Evolutionary conservation across 2,113 vertebrate genomes (phyloP).

Genomic region (Cynoglossus semilaevis): DNA sequence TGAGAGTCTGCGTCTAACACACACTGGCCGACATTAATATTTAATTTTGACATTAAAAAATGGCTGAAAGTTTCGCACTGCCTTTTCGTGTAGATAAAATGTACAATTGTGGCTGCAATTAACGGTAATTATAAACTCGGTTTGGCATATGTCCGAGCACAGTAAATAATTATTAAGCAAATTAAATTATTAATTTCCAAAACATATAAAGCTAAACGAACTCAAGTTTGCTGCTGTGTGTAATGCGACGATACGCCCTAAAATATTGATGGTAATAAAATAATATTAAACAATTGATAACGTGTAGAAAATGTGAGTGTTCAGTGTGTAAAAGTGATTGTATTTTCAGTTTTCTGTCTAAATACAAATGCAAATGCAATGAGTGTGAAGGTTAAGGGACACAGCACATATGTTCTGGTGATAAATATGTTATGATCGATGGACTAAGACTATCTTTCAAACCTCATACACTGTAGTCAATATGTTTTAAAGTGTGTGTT

Average conservation of each 20-base stretch:
- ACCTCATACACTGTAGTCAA: constrained; percentile 7
- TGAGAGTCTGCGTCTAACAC: constrained; percentile 4
- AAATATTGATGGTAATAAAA: constrained; percentile 10
- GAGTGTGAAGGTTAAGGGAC: constrained; percentile 20
- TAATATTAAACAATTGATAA: constrained; percentile 16
- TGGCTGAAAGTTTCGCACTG: constrained; percentile 39
- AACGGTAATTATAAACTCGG: constrained; percentile 57
- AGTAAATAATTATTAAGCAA: constrained; percentile 15
- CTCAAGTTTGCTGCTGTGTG: neutral
- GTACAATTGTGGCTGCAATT: constrained; percentile 28
- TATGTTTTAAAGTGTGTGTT: constrained; percentile 32
- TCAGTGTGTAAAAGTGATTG: constrained; percentile 13
- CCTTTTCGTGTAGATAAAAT: constrained; percentile 38
- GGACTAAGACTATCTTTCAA: constrained; percentile 21
- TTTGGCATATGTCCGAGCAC: constrained; percentile 21
- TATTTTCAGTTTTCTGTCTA: constrained; percentile 17
- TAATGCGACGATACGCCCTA: neutral
- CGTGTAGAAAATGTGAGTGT: constrained; percentile 17
- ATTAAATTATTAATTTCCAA: constrained; percentile 10
- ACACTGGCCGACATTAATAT: constrained; percentile 29
- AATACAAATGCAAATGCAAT: constrained; percentile 33
- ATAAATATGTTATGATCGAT: constrained; percentile 18
- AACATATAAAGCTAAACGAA: constrained; percentile 2
- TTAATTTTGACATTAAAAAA: constrained; percentile 50
- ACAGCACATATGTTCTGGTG: constrained; percentile 40